A percentile compares a stretch with the other conserved stretches of the same genome.
Evolutionary conservation across 2,888 invertebrate species (phyloP).

Genomic region (Callyntrura guangdongensis): DNA sequence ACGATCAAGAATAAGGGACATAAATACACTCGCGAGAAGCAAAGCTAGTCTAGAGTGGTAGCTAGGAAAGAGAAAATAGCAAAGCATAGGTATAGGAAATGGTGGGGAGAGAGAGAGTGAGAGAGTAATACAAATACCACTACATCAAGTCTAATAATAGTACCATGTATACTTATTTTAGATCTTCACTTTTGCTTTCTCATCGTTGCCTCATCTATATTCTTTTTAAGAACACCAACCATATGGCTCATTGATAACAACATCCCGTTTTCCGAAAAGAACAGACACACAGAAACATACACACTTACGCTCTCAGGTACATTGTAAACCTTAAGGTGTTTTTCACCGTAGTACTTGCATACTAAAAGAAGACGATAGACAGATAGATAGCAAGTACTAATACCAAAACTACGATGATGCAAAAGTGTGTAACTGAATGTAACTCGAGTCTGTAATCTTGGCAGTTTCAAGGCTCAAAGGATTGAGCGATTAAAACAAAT

Average conservation of each 20-base stretch:
- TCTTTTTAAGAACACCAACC: slow-evolving; percentile 45
- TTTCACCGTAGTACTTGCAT: not conserved
- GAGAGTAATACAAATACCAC: not conserved
- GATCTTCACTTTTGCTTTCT: slow-evolving; percentile 44
- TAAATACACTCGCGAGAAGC: slow-evolving; percentile 50
- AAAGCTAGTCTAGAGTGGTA: not conserved
- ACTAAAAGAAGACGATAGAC: not conserved
- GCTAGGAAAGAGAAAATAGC: no score
- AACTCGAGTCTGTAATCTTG: slow-evolving; percentile 55
- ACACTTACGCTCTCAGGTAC: slow-evolving; percentile 11
- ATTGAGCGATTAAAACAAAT: slow-evolving; percentile 76
- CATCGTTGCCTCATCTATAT: slow-evolving; percentile 14
- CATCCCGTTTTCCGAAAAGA: slow-evolving; percentile 2
- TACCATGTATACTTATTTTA: slow-evolving; percentile 32
- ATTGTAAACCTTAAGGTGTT: slow-evolving; percentile 6
- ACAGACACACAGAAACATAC: not conserved
- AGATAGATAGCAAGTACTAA: not conserved
- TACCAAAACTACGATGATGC: not conserved
- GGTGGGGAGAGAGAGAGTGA: not conserved
- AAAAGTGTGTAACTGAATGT: slow-evolving; percentile 32
- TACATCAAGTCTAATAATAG: not conserved
- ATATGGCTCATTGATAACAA: slow-evolving; percentile 75
- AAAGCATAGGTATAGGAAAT: no score
- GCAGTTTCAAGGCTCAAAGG: slow-evolving; percentile 69
- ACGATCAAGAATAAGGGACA: slow-evolving; percentile 60